These are phyloP conservation scores for Zaprionus davidi DNA, from an alignment of 1,140 invertebrate genomes.

Conservation along the genomic window DNA sequence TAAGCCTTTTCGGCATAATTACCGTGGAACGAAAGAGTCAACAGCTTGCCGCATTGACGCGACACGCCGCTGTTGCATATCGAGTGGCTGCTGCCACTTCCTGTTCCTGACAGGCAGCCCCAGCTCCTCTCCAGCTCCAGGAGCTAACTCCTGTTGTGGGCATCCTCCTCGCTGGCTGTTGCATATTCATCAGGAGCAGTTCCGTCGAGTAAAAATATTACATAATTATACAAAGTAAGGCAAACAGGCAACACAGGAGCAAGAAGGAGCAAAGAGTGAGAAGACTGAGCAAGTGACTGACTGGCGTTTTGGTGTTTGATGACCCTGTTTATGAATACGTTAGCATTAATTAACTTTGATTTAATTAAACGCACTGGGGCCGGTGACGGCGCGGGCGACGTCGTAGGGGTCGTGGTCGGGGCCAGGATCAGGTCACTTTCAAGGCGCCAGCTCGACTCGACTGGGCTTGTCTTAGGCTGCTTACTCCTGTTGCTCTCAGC, in stretches of 20 bases:
- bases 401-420: constrained; percentile 6
- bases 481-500: constrained; percentile 4
- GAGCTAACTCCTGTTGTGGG: not conserved
- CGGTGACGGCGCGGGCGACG: not conserved
- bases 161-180: constrained; percentile 34
- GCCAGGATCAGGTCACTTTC: constrained; percentile 58
- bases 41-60: constrained; percentile 18
- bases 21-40: constrained; percentile 19
- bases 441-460: constrained; percentile 51
- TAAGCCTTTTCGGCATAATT: constrained; percentile 72
- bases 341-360: constrained; percentile 83
- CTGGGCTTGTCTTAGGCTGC: constrained; percentile 29
- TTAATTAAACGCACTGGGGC: constrained; percentile 65
- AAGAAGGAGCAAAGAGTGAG: not conserved
- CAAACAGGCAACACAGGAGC: constrained; percentile 28
- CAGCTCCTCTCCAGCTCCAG: not conserved
- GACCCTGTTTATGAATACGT: constrained; percentile 82
- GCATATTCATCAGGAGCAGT: constrained; percentile 65
- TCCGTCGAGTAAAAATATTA: constrained; percentile 67
- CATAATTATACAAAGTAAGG: constrained; percentile 74
- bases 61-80: constrained; percentile 24
- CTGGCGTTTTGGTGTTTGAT: constrained; percentile 74
- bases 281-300: constrained; percentile 9
- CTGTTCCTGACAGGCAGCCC: constrained; percentile 25
- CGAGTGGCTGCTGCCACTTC: constrained; percentile 29